Conservation (phyloP, 2,888 invertebrate species). For the Apamea sordens region DNA sequence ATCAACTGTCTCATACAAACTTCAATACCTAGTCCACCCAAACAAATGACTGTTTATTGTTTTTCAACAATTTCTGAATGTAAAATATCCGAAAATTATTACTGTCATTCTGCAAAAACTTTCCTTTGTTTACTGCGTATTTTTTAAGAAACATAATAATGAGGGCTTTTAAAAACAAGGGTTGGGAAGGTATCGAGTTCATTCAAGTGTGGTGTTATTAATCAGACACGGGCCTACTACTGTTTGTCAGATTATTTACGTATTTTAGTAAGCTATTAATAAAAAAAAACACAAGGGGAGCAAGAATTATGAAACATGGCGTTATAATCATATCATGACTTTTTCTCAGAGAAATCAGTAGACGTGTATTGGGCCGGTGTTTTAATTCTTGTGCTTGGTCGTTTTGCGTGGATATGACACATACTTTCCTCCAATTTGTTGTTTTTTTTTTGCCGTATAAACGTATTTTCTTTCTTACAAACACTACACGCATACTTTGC, state of each 20-base stretch:
- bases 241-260: constrained; percentile 19
- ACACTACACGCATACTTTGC: background rate
- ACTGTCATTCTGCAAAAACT: background rate
- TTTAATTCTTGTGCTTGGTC: background rate
- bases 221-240: constrained; percentile 37
- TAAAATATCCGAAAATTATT: background rate
- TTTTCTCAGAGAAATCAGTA: background rate
- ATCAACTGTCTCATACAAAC: background rate
- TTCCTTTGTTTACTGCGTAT: background rate
- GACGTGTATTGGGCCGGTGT: background rate
- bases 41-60: background rate
- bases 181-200: constrained; percentile 41
- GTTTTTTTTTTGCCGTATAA: no score
- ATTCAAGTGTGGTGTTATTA: constrained; percentile 64
- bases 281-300: background rate
- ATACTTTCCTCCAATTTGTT: background rate
- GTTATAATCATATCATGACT: background rate
- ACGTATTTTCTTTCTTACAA: background rate
- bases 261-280: background rate
- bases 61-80: background rate
- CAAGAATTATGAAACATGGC: background rate
- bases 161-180: constrained; percentile 32
- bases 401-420: background rate
- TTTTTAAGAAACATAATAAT: constrained; percentile 29
- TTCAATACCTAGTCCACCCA: background rate